Evolutionary conservation across 2,797 vertebrate genomes (phyloP), one percentile per base, ranked within the genome.

Genomic region (Chromobotia macracanthus): DNA sequence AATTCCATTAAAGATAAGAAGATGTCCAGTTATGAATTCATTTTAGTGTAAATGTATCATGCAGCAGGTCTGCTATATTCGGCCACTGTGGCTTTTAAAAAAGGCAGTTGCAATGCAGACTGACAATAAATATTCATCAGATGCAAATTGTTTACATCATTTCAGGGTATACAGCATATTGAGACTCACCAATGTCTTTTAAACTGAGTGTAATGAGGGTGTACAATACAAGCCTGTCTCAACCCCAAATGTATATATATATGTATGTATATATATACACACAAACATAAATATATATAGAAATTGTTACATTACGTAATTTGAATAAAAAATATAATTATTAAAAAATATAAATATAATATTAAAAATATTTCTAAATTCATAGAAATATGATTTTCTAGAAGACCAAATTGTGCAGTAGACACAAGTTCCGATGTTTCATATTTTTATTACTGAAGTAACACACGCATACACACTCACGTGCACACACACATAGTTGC

Each of bases 141-240:
- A 55, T 21, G 53, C n/a, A 53, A 8, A 55, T 19, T 55, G 51
- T n/a, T 19, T n/a, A 51, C 4, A 51, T 51, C 16, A 51, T 51
- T n/a, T 3, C n/a, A n/a, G n/a, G n/a, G 3, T 31, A 31, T 18
- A 53, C 50, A 53, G 10, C 0, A 21, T 55, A 18, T 65, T 16
- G 31, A 60, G 31, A 89, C 94, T 94, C 89, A 99, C 97, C 96
- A 0, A 99, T 96, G 84, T 99, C 97, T n/a, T 99, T 94, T 2
- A 95, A 89, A 0, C 58, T 94, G 93, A 0, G 94, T 95, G 86
- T 96, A 98, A 15, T 89, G 18, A 3, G 93, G 91, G 64, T 94
- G 89, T n/a, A 95, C 92, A 85, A 96, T 58, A 75, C 96, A 97
- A n/a, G n/a, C n/a, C n/a, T 31, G 94, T 87, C 83, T 97, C 95